Base-by-base conservation (phyloP, 92 coral and sea anemone genomes). In the Epizoanthus illoricatus region DNA sequence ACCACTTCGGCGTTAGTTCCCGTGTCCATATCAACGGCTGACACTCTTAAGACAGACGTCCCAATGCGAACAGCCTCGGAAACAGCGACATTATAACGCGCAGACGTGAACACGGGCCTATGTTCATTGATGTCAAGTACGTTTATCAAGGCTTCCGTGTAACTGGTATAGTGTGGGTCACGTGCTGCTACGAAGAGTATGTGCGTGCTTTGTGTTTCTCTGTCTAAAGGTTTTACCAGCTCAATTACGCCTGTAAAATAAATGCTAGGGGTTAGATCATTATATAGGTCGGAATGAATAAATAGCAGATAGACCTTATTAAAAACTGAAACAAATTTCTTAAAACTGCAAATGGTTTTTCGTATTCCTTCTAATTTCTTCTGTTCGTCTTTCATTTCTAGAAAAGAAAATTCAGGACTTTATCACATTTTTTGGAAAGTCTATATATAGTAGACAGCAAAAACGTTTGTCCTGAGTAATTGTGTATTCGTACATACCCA, bases 91-190 rank as follows among this genome's bases (percentile, higher is more conserved):
- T 40, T 11, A 65, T 86, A 76, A 42, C 39, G 56, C 73, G 54
- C 52, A 7, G 89, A 81, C 20, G 47, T 60, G 60, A 89, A 89
- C 67, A 52, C 87, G n/a, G 92, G 92, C 68, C 81, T 86, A 79
- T 89, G 85, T 24, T 89, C 92, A 71, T 89, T 89, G 17, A 81
- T 75, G 69, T 89, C 92, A 59, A 89, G 87, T 4, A 89, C 85
- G 23, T 68, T 81, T 17, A 89, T 71, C 45, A 70, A 5, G 12
- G 81, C 85, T 69, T 82, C 85, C 16, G 83, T 43, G 63, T 80
- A 89, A 42, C 80, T 89, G 67, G 76, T 59, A 58, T 59, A 86
- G 80, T 69, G 47, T 24, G 85, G 76, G 64, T 89, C 89, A 20
- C 83, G 75, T 19, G 82, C 89, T 15, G 90, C 74, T 55, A 89